Evolutionary conservation across 2,888 invertebrate species (phyloP), one percentile per base, ranked within the genome.

Genomic region (Heliothis peltigera): DNA sequence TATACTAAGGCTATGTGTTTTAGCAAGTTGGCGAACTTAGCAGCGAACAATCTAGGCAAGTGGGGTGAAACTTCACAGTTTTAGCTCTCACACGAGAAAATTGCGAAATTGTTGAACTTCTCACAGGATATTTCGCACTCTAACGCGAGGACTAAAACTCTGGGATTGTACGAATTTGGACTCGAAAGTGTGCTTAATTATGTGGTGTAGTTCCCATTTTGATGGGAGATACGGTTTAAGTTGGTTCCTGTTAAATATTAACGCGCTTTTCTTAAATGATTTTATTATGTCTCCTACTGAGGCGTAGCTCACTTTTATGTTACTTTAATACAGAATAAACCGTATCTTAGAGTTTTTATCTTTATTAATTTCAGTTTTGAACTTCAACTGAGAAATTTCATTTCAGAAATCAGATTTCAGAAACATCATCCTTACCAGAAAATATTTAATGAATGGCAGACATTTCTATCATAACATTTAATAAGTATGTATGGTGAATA

Each of bases 51-150:
- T 68, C 59, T 51, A 56, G 62, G 32, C 64, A 65, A 79, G 67
- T 64, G 62, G 42, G 19, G 55, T 70, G 56, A 70, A 80, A 72
- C 77, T 81, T 70, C 49, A 32, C 67, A 78, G 77, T 81, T 82
- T 73, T 73, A 78, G 73, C 55, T 72, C 74, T 64, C 60, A 58
- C 61, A 44, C 54, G 28, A 49, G 43, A 55, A 61, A 73, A 70
- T 63, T 73, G 28, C 5, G 44, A 64, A 70, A 71, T 76, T 63
- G 76, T 72, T 66, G 62, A 64, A 70, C 72, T 70, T 70, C 72
- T 57, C 35, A 43, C 49, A 43, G 39, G 42, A 54, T 69, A 70
- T 64, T 70, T 49, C 22, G 54, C 21, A 68, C 46, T 32, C 18
- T 61, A 66, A 62, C 55, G 51, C 66, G 75, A 19, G 19, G 56